These are phyloP conservation scores for Gobiocypris rarus DNA, from an alignment of 2,113 vertebrate genomes.

Conservation along the genomic window DNA sequence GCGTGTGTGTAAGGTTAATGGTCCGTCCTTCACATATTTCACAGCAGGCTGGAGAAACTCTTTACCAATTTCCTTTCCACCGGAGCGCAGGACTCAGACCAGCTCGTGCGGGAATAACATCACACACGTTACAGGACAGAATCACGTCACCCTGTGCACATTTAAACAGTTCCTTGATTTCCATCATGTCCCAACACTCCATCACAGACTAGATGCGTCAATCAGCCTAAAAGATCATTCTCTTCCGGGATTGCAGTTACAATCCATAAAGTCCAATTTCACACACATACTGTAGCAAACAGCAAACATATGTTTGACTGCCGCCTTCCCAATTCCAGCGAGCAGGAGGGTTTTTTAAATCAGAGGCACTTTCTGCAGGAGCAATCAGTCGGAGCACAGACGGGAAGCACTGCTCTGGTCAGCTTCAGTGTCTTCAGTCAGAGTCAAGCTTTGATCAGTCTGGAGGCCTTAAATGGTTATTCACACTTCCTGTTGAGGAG, in stretches of 20 bases:
- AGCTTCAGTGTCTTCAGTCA: not conserved
- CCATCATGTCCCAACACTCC: not conserved
- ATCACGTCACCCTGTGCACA: not conserved
- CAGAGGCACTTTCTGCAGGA: no score
- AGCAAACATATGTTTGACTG: not conserved
- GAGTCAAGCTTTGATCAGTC: not conserved
- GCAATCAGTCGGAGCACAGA: no score
- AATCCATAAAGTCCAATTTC: not conserved
- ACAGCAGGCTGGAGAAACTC: conserved; percentile 3
- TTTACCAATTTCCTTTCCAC: no score
- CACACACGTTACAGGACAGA: not conserved
- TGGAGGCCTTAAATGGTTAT: not conserved
- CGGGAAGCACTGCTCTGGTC: no score
- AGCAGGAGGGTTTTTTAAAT: not conserved
- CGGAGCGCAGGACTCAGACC: not conserved
- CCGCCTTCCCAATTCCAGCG: not conserved
- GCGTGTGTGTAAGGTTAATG: conserved; percentile 2
- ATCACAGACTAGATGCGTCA: no score
- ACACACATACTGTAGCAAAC: not conserved
- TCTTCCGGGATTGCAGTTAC: not conserved
- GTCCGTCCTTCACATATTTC: not conserved
- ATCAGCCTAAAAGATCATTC: not conserved
- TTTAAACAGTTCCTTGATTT: not conserved
- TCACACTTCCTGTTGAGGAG: conserved; percentile 1
- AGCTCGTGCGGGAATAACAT: not conserved